Evolutionary conservation across 2,888 invertebrate genomes (phyloP).

Genomic region (Tachina grossa): DNA sequence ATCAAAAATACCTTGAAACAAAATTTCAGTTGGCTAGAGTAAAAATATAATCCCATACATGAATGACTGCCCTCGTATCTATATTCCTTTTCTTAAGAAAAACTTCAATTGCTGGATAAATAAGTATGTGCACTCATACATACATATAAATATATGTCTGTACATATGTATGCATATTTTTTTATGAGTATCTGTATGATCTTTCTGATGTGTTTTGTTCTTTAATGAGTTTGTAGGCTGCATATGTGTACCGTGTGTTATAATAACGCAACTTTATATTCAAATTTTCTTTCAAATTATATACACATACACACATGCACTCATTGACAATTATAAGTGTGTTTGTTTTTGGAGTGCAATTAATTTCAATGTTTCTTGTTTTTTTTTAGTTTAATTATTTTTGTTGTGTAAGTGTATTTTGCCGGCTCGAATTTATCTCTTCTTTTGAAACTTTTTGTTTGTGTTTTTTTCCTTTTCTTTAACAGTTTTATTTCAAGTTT

Average conservation of each 20-base stretch:
- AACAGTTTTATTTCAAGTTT: slow-evolving; percentile 34
- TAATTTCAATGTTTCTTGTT: slow-evolving; percentile 62
- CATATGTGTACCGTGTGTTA: slow-evolving; percentile 59
- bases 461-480: slow-evolving; percentile 20
- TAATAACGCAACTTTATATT: slow-evolving; percentile 1
- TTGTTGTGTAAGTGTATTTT: slow-evolving; percentile 53
- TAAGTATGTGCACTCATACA: not conserved
- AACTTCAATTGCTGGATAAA: not conserved
- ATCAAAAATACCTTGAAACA: too few relatives aligned
- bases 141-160: too few relatives aligned
- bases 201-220: slow-evolving; percentile 43
- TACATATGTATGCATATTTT: too few relatives aligned
- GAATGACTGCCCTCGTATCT: not conserved
- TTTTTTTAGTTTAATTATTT: slow-evolving; percentile 13
- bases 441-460: slow-evolving; percentile 47
- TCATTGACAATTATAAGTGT: not conserved
- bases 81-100: slow-evolving; percentile 8
- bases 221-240: slow-evolving; percentile 68
- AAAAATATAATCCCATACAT: not conserved
- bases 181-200: slow-evolving; percentile 10
- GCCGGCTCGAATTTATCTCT: slow-evolving; percentile 44
- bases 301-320: not conserved
- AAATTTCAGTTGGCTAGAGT: too few relatives aligned
- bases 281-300: not conserved
- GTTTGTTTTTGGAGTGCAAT: slow-evolving; percentile 64